Evolutionary conservation across 2,113 vertebrate species (phyloP).

Genomic region (Strigops habroptila): DNA sequence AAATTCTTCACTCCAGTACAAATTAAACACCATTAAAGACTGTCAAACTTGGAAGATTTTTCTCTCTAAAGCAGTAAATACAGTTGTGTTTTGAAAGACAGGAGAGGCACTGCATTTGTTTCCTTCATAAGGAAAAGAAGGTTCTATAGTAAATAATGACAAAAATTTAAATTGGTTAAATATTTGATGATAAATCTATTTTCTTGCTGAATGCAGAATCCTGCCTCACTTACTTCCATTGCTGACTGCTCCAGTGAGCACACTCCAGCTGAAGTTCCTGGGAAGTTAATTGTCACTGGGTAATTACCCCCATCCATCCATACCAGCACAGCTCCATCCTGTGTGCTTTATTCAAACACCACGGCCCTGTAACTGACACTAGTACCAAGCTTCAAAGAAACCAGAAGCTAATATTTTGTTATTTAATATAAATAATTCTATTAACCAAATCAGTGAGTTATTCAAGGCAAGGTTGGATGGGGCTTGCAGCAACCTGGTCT

Average conservation of each 20-base stretch:
- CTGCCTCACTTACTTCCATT: background rate
- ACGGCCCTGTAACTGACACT: background rate
- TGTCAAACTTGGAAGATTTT: background rate
- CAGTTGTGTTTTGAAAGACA: background rate
- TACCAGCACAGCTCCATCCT: background rate
- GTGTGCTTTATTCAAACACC: background rate
- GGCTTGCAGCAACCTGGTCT: background rate
- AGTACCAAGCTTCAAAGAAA: background rate
- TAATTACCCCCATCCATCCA: background rate
- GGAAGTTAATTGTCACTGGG: slow-evolving; percentile 3
- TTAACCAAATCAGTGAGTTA: background rate
- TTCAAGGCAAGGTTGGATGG: background rate
- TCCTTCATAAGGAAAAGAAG: background rate
- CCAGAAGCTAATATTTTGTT: background rate
- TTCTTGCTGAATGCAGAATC: slow-evolving; percentile 17
- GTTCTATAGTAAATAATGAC: background rate
- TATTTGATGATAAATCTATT: background rate
- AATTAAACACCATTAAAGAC: background rate
- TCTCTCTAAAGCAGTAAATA: background rate
- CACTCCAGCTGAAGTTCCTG: background rate
- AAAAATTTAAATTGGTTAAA: background rate
- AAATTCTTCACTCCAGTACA: background rate
- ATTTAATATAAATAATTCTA: background rate
- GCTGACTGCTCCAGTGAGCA: background rate
- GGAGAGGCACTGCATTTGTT: background rate